Evolutionary conservation across 23 tunicate species (phyloP).

Genomic region (Clavelina lepadiformis): DNA sequence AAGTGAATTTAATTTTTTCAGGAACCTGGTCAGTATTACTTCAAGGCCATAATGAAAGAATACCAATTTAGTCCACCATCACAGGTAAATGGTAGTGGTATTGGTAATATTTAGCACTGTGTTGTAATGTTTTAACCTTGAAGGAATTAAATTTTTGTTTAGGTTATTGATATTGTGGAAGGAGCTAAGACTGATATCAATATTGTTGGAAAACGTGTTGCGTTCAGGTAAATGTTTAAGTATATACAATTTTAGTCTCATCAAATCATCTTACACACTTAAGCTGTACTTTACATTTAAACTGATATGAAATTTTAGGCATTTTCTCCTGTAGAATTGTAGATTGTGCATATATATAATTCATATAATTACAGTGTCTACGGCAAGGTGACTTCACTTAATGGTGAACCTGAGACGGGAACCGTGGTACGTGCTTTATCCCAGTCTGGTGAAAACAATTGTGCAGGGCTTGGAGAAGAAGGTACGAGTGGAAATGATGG

Average conservation of each 20-base stretch:
- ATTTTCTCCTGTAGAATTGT: no score
- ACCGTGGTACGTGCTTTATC: constrained; percentile 39
- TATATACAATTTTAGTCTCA: no score
- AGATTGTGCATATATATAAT: no score
- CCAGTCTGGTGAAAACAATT: constrained; percentile 1
- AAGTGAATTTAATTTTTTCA: no score
- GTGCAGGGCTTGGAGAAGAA: constrained; percentile 47
- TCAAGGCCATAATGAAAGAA: constrained; percentile 93
- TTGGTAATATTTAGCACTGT: no score
- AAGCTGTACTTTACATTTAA: no score
- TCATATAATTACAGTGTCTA: constrained; percentile 59
- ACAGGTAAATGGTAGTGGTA: constrained; percentile 43
- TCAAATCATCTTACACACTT: no score
- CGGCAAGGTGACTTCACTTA: constrained; percentile 74
- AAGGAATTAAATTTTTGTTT: background rate
- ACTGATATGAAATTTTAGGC: no score
- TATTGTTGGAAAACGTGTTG: constrained; percentile 65
- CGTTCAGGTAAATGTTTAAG: constrained; percentile 68
- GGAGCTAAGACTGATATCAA: constrained; percentile 56
- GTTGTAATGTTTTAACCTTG: background rate
- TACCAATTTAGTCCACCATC: constrained; percentile 75
- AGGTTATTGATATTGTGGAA: constrained; percentile 79
- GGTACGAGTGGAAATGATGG: constrained; percentile 50
- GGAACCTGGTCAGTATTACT: constrained; percentile 92
- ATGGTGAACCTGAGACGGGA: constrained; percentile 70